These are phyloP conservation scores for Agrilus cyanescens DNA, from an alignment of 2,888 invertebrate genomes.

Conservation along the genomic window DNA sequence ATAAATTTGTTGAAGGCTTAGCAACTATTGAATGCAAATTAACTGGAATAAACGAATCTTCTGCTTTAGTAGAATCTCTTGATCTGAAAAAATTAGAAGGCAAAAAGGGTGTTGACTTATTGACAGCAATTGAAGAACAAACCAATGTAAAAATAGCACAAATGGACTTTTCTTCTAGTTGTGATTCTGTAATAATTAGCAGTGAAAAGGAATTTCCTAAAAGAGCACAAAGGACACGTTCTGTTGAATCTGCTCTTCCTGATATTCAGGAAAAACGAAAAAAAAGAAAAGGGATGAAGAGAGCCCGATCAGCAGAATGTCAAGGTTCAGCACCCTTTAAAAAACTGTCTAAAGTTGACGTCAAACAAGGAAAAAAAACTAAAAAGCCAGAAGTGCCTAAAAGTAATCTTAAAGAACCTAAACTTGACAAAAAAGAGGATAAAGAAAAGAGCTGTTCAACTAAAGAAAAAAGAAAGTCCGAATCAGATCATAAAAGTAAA, in stretches of 20 bases:
- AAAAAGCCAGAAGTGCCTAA: neutral
- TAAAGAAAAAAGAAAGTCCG: constrained; percentile 6
- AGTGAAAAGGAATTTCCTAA: constrained; percentile 15
- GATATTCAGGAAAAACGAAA: constrained; percentile 16
- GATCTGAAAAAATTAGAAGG: constrained; percentile 25
- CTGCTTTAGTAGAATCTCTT: constrained; percentile 21
- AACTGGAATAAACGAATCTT: constrained; percentile 2
- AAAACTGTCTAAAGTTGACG: neutral
- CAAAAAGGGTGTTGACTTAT: constrained; percentile 27
- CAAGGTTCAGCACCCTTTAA: neutral
- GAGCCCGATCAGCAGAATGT: constrained; percentile 26
- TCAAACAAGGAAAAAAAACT: neutral
- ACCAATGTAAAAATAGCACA: constrained; percentile 23
- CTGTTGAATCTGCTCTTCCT: constrained; percentile 19
- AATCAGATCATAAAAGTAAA: neutral
- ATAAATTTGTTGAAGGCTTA: constrained; percentile 1
- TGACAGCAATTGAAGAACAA: constrained; percentile 28
- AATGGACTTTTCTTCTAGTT: constrained; percentile 21
- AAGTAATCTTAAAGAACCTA: constrained; percentile 8
- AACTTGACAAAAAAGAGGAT: constrained; percentile 10
- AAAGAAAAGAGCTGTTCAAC: constrained; percentile 6
- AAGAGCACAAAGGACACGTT: constrained; percentile 25
- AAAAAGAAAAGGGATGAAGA: constrained; percentile 21
- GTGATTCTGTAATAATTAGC: constrained; percentile 14
- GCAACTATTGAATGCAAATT: constrained; percentile 8